Base-by-base conservation (phyloP, 2,797 vertebrate genomes). In the Meda fulgida region DNA sequence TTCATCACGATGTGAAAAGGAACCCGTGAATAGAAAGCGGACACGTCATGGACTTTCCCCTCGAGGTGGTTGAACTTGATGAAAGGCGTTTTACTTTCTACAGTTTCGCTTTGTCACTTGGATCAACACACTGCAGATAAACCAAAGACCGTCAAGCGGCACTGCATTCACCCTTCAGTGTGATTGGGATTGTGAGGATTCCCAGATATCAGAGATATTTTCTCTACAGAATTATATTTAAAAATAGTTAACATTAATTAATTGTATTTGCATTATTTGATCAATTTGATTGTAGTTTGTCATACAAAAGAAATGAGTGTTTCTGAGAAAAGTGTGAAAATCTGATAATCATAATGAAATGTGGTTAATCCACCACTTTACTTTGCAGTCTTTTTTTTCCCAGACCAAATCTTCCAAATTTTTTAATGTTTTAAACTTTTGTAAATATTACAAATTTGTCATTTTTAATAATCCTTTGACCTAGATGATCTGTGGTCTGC, bases 1-100 rank as follows among this genome's bases (percentile, higher is more conserved):
- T 76, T 48, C 81, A 67, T 83, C 71, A 83, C 60, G 31, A 5
- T 76, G 31, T 16, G 10, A 67, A 63, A 75, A 51, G 58, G 31
- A 66, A 83, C 19, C 1, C 3, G 8, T 43, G 4, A 63, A 65
- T 38, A 75, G 58, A 75, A 83, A 66, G 43, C 34, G 16, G 18
- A 7, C 21, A 5, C 31, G 29, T 21, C 43, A 72, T 16, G 81
- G 43, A 83, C 31, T 83, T 83, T 76, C 71, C 81, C 43, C 13
- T 2, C 2, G 1, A 10, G 16, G 43, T 29, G 10, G 43, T 38
- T 48, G 29, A 46, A 31, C n/a, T 1, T 18, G 29, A 46, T 48
- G 80, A 66, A 19, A 53, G 23, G 3, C 2, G 14, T 18, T 26
- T 26, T 18, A 31, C 29, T 10, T 36, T 34, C 38, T 10, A 11